Conservation (phyloP, 92 coral and sea anemone species). For the Phenganax marumi region DNA sequence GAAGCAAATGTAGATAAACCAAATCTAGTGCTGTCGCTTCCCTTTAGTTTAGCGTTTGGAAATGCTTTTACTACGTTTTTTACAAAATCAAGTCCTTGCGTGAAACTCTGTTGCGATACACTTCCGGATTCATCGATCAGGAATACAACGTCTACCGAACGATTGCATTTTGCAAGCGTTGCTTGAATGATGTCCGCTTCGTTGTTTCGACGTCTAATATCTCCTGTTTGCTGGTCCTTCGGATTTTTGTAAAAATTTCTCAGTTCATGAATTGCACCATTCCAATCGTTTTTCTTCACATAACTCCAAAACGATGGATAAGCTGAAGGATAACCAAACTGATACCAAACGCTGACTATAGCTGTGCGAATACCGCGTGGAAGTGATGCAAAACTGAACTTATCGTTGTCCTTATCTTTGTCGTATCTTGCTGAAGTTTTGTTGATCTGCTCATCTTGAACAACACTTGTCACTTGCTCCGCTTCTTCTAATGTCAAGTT, state of each 20-base stretch:
- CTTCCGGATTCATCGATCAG: slow-evolving; percentile 68
- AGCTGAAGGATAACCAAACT: slow-evolving; percentile 36
- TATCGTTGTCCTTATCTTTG: slow-evolving; percentile 17
- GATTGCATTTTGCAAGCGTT: slow-evolving; percentile 45
- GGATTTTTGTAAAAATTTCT: slow-evolving; percentile 42
- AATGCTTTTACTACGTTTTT: slow-evolving; percentile 21
- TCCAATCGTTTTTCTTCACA: slow-evolving; percentile 47
- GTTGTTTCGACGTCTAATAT: slow-evolving; percentile 45
- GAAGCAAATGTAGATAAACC: slow-evolving; percentile 40
- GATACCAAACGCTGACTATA: slow-evolving; percentile 52
- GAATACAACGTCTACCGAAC: slow-evolving; percentile 61
- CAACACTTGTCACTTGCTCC: slow-evolving; percentile 13
- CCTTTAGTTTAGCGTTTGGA: slow-evolving; percentile 37
- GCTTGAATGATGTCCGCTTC: slow-evolving; percentile 54
- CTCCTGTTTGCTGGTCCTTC: slow-evolving; percentile 13
- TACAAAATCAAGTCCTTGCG: slow-evolving; percentile 39
- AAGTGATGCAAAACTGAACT: slow-evolving; percentile 26
- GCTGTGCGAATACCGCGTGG: slow-evolving; percentile 53
- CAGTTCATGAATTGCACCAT: slow-evolving; percentile 40
- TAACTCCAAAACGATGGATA: slow-evolving; percentile 47
- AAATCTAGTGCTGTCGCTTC: slow-evolving; percentile 34
- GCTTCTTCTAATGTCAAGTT: slow-evolving; percentile 16
- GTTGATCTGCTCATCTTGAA: background rate
- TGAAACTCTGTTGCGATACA: slow-evolving; percentile 45
- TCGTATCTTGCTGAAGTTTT: slow-evolving; percentile 14